phyloP scores from a whole-genome alignment of 1,140 invertebrate genomes.

The Ylistrum balloti region DNA sequence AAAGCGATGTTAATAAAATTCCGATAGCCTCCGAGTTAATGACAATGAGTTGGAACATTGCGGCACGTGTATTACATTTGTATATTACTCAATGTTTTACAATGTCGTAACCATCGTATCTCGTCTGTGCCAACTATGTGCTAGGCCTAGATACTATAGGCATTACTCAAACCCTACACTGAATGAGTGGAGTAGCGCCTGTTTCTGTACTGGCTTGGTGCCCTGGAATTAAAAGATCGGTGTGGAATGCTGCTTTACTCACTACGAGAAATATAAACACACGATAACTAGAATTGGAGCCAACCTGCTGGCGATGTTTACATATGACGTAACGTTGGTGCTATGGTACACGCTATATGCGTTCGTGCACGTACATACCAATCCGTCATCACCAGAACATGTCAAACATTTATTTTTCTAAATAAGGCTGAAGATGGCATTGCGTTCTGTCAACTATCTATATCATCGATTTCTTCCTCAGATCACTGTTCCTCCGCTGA shows the following conservation, averaged over 20 bases:
- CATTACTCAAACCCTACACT: neutral
- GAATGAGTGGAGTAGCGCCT: neutral
- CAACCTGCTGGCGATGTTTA: neutral
- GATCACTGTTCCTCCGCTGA: too few relatives aligned
- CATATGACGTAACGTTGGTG: neutral
- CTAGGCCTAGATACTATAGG: neutral
- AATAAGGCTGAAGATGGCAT: too few relatives aligned
- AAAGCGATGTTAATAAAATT: too few relatives aligned
- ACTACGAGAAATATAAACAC: neutral
- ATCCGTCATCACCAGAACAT: neutral
- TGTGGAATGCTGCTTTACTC: constrained; percentile 18
- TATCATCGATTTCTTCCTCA: too few relatives aligned
- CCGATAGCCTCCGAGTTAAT: too few relatives aligned
- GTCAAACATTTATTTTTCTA: too few relatives aligned
- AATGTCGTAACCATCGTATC: neutral
- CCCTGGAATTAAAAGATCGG: neutral
- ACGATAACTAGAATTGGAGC: neutral
- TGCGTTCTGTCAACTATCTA: too few relatives aligned
- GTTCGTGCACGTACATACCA: neutral
- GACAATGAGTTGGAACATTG: too few relatives aligned
- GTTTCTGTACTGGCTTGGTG: neutral
- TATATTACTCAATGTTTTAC: constrained; percentile 8
- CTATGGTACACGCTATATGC: neutral
- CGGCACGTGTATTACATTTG: too few relatives aligned
- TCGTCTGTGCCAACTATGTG: neutral